These are phyloP conservation scores for Loris lydekkerianus DNA, from an alignment of 2,797 vertebrate genomes.

Conservation along the genomic window DNA sequence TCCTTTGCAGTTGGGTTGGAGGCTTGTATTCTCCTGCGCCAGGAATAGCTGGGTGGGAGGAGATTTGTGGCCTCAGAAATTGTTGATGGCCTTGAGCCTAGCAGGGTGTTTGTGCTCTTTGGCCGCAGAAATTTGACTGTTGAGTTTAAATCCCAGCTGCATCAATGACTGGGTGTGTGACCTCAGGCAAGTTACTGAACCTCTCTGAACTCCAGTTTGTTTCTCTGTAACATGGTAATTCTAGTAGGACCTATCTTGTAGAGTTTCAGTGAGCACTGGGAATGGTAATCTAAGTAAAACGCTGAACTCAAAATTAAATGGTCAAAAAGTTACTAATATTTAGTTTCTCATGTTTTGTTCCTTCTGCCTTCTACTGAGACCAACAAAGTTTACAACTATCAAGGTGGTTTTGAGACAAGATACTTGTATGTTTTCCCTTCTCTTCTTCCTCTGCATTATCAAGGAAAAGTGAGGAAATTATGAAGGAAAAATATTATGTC, in stretches of 20 bases:
- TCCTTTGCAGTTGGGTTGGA: neutral
- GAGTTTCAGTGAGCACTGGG: neutral
- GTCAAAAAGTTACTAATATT: neutral
- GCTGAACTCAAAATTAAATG: neutral
- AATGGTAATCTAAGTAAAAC: neutral
- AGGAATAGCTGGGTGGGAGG: neutral
- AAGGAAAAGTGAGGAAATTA: neutral
- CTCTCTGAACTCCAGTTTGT: neutral
- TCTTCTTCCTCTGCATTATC: neutral
- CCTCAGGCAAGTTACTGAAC: neutral
- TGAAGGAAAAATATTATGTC: fast-evolving
- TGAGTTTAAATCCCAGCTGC: neutral
- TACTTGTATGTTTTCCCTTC: neutral
- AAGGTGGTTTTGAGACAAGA: neutral
- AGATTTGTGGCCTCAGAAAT: neutral
- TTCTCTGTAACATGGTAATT: neutral
- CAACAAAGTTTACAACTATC: neutral
- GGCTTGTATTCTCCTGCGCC: neutral
- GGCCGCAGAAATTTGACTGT: neutral
- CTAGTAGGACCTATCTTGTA: neutral
- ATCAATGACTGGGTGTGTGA: neutral
- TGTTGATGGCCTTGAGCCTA: neutral
- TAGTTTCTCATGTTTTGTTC: neutral
- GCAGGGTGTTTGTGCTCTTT: neutral
- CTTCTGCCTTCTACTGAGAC: neutral